These are phyloP conservation scores for Vimba vimba DNA, from an alignment of 2,113 vertebrate species.

Conservation along the genomic window DNA sequence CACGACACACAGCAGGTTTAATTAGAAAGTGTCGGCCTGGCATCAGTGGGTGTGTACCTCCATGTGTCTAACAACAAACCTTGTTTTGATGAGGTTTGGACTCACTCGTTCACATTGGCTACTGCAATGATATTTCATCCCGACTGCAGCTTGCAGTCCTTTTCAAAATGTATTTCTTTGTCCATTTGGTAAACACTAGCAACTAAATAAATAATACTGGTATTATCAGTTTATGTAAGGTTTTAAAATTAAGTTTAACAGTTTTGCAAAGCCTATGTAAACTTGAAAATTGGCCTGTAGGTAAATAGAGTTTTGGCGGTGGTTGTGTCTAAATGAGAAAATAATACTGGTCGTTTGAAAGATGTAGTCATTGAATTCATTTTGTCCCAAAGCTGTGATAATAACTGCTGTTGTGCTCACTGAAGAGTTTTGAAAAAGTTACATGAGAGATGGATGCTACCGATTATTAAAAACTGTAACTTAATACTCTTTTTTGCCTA, in stretches of 20 bases:
- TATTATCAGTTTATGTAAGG: no score
- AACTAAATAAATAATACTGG: not conserved
- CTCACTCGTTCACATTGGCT: not conserved
- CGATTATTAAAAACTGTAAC: no score
- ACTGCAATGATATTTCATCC: not conserved
- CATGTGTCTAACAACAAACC: constrained; percentile 22
- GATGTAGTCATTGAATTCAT: no score
- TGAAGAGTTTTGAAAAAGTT: no score
- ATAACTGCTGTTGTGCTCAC: no score
- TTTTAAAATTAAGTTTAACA: no score
- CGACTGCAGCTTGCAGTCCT: not conserved
- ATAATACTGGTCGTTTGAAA: no score
- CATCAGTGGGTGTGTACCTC: constrained; percentile 26
- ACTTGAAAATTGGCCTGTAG: not conserved
- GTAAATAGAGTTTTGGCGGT: no score
- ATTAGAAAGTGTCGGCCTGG: constrained; percentile 47
- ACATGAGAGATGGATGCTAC: no score
- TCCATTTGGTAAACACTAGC: constrained; percentile 1
- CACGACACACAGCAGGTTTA: constrained; percentile 44
- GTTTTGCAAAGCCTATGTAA: no score
- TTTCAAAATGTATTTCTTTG: constrained; percentile 7
- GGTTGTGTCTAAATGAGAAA: no score
- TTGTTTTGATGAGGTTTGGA: constrained; percentile 25
- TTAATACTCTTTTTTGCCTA: not conserved
- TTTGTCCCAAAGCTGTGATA: no score